Evolutionary conservation across 2,113 vertebrate species (phyloP).

Genomic region (Girardinichthys multiradiatus): DNA sequence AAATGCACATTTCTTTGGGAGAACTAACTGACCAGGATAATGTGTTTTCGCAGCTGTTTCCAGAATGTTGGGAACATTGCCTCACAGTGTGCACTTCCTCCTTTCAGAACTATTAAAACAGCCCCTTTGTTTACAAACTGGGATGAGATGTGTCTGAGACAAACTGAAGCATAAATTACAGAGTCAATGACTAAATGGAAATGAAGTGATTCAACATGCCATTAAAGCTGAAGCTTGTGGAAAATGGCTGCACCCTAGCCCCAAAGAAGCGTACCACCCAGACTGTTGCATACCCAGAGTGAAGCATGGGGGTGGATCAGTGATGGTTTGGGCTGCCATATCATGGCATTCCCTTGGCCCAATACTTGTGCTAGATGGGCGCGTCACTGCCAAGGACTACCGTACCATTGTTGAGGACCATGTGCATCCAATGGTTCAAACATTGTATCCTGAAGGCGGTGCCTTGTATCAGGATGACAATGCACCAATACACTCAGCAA

Average conservation of each 20-base stretch:
- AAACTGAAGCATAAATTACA: conserved; percentile 2
- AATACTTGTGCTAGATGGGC: too few species aligned
- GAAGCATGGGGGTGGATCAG: too few species aligned
- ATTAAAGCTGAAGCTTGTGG: conserved; percentile 3
- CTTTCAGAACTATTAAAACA: conserved; percentile 29
- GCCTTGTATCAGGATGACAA: too few species aligned
- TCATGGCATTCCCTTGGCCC: too few species aligned
- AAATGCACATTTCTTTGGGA: not conserved
- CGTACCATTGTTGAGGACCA: too few species aligned
- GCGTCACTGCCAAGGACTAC: too few species aligned
- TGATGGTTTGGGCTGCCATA: too few species aligned
- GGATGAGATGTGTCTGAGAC: conserved; percentile 58
- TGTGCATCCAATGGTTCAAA: too few species aligned
- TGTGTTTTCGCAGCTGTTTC: conserved; percentile 29
- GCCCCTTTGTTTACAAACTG: conserved; percentile 43
- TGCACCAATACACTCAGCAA: too few species aligned
- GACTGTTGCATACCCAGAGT: too few species aligned
- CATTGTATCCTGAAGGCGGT: too few species aligned
- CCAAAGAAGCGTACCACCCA: too few species aligned
- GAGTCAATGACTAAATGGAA: conserved; percentile 41
- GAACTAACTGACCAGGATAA: conserved; percentile 10
- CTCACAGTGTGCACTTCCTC: conserved; percentile 20
- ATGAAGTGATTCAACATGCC: conserved; percentile 13
- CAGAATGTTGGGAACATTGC: conserved; percentile 24
- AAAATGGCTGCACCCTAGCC: conserved; percentile 8